A percentile compares a stretch with the other conserved stretches of the same genome.
Evolutionary conservation across 2,888 invertebrate species (phyloP).

Genomic region (Drosophila demipolita): DNA sequence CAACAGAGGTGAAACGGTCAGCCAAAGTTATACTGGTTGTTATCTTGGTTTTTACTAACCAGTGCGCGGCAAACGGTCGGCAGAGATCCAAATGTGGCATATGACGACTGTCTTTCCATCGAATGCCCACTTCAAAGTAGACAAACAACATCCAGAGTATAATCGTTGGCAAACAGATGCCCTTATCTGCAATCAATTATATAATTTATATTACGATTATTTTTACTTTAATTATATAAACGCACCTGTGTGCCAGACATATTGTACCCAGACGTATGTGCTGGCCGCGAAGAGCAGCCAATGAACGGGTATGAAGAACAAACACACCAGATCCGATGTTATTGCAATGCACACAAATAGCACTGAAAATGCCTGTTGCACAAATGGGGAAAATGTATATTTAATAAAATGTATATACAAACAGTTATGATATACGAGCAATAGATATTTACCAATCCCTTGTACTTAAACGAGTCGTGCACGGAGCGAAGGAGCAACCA

Average conservation of each 20-base stretch:
- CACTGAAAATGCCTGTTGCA: slow-evolving; percentile 95
- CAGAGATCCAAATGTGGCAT: slow-evolving; percentile 95
- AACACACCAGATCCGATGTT: slow-evolving; percentile 99
- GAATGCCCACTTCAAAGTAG: slow-evolving; percentile 96
- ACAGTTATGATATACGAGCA: neutral
- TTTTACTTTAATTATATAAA: neutral
- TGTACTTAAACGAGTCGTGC: slow-evolving; percentile 98
- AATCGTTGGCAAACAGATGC: slow-evolving; percentile 97
- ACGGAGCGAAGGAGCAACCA: slow-evolving; percentile 98
- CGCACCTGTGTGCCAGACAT: slow-evolving; percentile 97
- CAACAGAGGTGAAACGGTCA: neutral
- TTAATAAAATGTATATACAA: slow-evolving; percentile 17
- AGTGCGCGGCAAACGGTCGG: slow-evolving; percentile 98
- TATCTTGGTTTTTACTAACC: slow-evolving; percentile 86
- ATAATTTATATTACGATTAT: neutral
- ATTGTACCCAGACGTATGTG: slow-evolving; percentile 99
- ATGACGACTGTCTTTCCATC: slow-evolving; percentile 93
- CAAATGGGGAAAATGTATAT: slow-evolving; percentile 73
- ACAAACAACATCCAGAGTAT: slow-evolving; percentile 97
- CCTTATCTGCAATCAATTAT: slow-evolving; percentile 88
- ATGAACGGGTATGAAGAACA: slow-evolving; percentile 99
- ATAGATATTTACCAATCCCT: slow-evolving; percentile 93
- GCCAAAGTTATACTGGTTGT: no score
- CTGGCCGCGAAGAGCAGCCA: slow-evolving; percentile 99
- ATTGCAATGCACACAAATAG: slow-evolving; percentile 99